phyloP scores from a whole-genome alignment of 2,797 vertebrate genomes.

The Enoplosus armatus region DNA sequence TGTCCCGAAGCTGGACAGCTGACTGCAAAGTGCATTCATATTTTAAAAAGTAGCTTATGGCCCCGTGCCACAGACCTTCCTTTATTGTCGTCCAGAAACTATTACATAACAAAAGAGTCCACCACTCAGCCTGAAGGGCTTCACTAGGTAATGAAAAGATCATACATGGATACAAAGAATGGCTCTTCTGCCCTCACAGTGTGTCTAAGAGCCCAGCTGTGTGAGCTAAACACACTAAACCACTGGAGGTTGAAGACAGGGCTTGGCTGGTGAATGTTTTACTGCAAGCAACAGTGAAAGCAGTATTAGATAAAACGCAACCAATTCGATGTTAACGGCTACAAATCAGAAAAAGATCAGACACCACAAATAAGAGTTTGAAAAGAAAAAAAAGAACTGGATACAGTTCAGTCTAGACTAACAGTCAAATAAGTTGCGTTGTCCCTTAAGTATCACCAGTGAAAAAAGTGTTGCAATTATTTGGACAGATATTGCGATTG shows the following conservation, averaged over 20 bases:
- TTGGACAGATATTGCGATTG: too few relatives aligned
- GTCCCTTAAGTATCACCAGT: not conserved
- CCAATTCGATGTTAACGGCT: not conserved
- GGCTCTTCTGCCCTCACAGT: not conserved
- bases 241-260: not conserved
- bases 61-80: not conserved
- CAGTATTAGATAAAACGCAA: not conserved
- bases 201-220: not conserved
- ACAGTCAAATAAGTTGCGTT: not conserved
- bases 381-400: not conserved
- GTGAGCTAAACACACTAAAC: not conserved
- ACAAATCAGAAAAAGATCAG: not conserved
- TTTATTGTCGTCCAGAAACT: not conserved
- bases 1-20: not conserved
- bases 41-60: not conserved
- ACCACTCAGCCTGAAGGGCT: not conserved
- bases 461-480: too few relatives aligned
- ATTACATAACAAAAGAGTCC: constrained; percentile 9
- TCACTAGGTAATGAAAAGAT: constrained; percentile 10
- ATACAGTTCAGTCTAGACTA: too few relatives aligned
- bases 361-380: not conserved
- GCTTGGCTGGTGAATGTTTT: not conserved
- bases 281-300: not conserved
- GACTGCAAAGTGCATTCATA: not conserved
- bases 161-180: not conserved